Evolutionary conservation across 2,888 invertebrate species (phyloP), one percentile per base, ranked within the genome.

Genomic region (Drosophila limbata): DNA sequence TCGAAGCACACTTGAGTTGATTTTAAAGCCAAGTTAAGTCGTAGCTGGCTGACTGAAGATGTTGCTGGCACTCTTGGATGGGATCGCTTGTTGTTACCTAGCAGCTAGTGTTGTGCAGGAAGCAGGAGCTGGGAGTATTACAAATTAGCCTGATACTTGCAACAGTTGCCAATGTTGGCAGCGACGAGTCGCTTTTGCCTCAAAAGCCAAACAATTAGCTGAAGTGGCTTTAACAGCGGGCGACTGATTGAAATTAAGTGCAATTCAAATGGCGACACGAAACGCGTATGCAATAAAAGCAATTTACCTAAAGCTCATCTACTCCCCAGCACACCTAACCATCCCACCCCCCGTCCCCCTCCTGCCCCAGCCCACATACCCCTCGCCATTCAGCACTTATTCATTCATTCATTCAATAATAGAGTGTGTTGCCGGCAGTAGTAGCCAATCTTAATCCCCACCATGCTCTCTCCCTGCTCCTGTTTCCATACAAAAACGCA

Each of bases 171-270:
- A 28, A 15, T 10, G 28, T 21, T 28, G 13, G 48, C 55, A 44
- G 21, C 28, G 47, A 9, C n/a, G 31, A 9, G 44, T 33, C 19
- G 35, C 35, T 57, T 37, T 57, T 37, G 56, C 68, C 78, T 68
- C 77, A 55, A 73, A 79, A 82, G 73, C 78, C 79, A 79, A 86
- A 84, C 82, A 86, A 84, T 84, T 86, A 84, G 81, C 78, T 86
- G 76, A 77, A 86, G 86, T 84, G 84, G 80, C 84, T 80, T 65
- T 83, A 86, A 75, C 84, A 84, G 84, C 86, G 74, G 86, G 84
- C 84, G 84, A 48, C 84, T 86, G 87, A 84, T 84, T 86, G 84
- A 82, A 84, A 84, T 84, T 84, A 84, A 84, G 87, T 84, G 84
- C 81, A 84, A 86, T 84, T 84, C 84, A 84, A 84, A 84, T 80